These are phyloP conservation scores for Lottia scabra DNA, from an alignment of 2,888 invertebrate genomes.

Conservation along the genomic window DNA sequence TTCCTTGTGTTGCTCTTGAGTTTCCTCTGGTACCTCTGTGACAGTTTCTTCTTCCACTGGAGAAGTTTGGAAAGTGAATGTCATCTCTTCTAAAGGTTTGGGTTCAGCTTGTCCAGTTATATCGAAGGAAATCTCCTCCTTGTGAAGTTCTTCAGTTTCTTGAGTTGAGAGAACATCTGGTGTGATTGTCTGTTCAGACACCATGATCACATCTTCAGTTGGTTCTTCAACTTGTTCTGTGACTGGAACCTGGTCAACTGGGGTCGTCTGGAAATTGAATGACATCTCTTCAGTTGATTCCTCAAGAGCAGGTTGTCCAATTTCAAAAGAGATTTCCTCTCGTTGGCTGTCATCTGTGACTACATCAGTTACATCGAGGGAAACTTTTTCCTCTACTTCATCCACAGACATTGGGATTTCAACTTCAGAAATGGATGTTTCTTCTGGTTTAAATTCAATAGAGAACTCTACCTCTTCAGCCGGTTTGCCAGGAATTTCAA, in stretches of 20 bases:
- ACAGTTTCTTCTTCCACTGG: constrained; percentile 35
- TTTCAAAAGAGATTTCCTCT: constrained; percentile 47
- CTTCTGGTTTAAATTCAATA: constrained; percentile 30
- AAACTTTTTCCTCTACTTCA: constrained; percentile 23
- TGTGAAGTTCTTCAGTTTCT: constrained; percentile 34
- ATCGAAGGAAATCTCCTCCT: constrained; percentile 48
- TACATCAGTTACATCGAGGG: constrained; percentile 27
- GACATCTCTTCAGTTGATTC: constrained; percentile 43
- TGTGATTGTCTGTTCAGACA: constrained; percentile 30
- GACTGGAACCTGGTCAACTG: constrained; percentile 33
- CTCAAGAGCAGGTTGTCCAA: constrained; percentile 39
- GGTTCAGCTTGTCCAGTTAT: constrained; percentile 41
- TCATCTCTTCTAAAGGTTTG: constrained; percentile 42
- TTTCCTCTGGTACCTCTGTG: constrained; percentile 34
- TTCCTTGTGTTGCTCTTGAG: constrained; percentile 30
- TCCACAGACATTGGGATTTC: constrained; percentile 35
- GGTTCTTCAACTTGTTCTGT: constrained; percentile 35
- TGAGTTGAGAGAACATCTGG: constrained; percentile 6
- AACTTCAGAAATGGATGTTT: constrained; percentile 17
- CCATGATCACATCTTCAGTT: constrained; percentile 34
- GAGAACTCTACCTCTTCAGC: constrained; percentile 38
- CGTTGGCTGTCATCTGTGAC: constrained; percentile 34
- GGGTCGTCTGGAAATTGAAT: constrained; percentile 46
- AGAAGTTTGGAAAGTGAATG: constrained; percentile 49
- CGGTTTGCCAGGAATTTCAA: constrained; percentile 40